phyloP scores from a whole-genome alignment of 2,113 vertebrate genomes.

The Amphiprion percula region DNA sequence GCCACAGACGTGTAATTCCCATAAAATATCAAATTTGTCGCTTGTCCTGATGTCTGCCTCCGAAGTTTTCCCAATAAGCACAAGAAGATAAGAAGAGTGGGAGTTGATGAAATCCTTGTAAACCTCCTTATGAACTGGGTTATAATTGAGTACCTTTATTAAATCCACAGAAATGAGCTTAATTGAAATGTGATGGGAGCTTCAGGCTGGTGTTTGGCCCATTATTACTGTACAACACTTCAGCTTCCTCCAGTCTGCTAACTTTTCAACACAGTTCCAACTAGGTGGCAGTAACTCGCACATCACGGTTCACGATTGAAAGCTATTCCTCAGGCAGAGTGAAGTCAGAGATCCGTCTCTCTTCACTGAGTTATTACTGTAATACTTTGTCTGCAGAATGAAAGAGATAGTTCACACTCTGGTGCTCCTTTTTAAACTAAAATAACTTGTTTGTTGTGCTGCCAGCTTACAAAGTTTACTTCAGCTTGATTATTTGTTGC shows the following conservation, averaged over 20 bases:
- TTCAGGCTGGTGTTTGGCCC: slow-evolving; percentile 28
- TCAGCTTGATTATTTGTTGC: too few relatives aligned
- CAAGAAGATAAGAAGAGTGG: too few relatives aligned
- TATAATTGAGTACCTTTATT: slow-evolving; percentile 6
- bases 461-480: too few relatives aligned
- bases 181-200: slow-evolving; percentile 26
- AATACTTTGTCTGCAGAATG: background rate
- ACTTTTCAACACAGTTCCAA: background rate
- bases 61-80: too few relatives aligned
- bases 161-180: slow-evolving; percentile 5
- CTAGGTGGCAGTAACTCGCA: slow-evolving; percentile 29
- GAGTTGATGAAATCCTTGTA: background rate
- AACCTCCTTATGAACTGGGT: slow-evolving; percentile 7
- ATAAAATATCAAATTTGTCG: too few relatives aligned
- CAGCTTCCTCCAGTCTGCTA: background rate
- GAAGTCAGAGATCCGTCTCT: background rate
- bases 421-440: background rate
- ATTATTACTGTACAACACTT: background rate
- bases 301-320: slow-evolving; percentile 4
- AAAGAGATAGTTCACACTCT: too few relatives aligned
- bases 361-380: background rate
- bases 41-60: too few relatives aligned
- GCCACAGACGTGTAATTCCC: too few relatives aligned
- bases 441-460: too few relatives aligned
- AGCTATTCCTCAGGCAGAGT: background rate